Evolutionary conservation across 2,797 vertebrate species (phyloP), one percentile per base, ranked within the genome.

Genomic region (Coranthus polyacanthus): DNA sequence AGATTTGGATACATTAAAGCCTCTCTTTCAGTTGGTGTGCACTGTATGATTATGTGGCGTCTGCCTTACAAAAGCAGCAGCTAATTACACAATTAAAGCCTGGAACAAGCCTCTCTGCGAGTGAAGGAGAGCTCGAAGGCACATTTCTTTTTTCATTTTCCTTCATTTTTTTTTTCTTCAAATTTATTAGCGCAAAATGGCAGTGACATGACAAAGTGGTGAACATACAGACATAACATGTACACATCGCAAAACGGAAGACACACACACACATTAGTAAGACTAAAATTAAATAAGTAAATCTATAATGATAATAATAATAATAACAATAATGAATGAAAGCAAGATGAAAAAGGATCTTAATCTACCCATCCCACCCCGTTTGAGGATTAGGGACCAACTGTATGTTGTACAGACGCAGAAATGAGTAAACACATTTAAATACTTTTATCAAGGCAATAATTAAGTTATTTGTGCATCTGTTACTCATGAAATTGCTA

Each of bases 31-130:
- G 17, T 68, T 68, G 44, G n/a, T 63, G 22, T 45, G 53, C 54
- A 46, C 22, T 70, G 60, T 54, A 29, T 0, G 22, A 36, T 79
- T 65, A 61, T 52, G 63, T 58, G 21, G 46, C 10, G 15, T 77
- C 45, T 70, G 47, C 47, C 26, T 62, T 49, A 80, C 29, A 68
- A 70, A 78, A 67, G 39, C 42, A 32, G 34, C 45, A 51, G 59
- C 43, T 81, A 69, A 85, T 81, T 81, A 71, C 38, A 47, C 38
- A 68, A 63, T 79, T 71, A 45, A 37, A 29, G 54, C 20, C 18
- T 17, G 26, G 21, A 18, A 68, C 39, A 50, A 24, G 51, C 38
- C 41, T 62, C 51, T 32, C 2, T 65, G 70, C 15, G 13, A 44
- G 72, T 29, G 45, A 60, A 37, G 45, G 37, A 55, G 21, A 70